These are phyloP conservation scores for Incurvaria masculella DNA, from an alignment of 2,888 invertebrate genomes.

Conservation along the genomic window DNA sequence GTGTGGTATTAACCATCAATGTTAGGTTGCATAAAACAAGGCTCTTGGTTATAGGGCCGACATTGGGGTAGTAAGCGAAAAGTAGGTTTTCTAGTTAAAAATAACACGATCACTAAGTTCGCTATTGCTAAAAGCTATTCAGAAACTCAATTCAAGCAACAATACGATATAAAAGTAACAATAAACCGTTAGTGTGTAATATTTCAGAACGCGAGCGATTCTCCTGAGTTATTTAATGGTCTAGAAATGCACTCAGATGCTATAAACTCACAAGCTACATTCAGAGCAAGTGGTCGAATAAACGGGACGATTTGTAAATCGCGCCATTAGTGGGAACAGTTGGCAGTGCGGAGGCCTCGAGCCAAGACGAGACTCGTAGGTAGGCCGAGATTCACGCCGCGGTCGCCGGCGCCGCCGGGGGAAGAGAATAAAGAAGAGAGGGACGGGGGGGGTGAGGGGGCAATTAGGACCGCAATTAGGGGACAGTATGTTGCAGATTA, in stretches of 20 bases:
- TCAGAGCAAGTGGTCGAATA: conserved; percentile 19
- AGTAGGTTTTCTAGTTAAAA: too few species aligned
- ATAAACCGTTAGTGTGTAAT: too few species aligned
- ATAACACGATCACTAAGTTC: too few species aligned
- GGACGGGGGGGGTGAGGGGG: conserved; percentile 21
- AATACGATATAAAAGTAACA: too few species aligned
- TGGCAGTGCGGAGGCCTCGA: conserved; percentile 7
- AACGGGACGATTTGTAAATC: conserved; percentile 37
- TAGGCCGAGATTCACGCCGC: conserved; percentile 18
- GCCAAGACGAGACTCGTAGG: conserved; percentile 29
- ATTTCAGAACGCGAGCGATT: too few species aligned
- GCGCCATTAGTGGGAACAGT: conserved; percentile 27
- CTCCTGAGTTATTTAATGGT: background rate
- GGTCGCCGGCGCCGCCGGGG: conserved; percentile 10
- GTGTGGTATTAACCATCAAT: too few species aligned
- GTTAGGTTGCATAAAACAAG: too few species aligned
- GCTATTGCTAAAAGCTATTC: too few species aligned
- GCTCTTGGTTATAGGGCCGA: too few species aligned
- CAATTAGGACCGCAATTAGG: conserved; percentile 56
- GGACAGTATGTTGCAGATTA: conserved; percentile 55
- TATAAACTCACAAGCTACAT: conserved; percentile 12
- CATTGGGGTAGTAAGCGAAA: too few species aligned
- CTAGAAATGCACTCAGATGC: background rate
- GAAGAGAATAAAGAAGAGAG: conserved; percentile 31
- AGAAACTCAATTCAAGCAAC: too few species aligned